Percentiles rank a stretch among this genome's conserved stretches.
phyloP scores from a whole-genome alignment of 2,113 vertebrate species.

The Corythoichthys intestinalis region DNA sequence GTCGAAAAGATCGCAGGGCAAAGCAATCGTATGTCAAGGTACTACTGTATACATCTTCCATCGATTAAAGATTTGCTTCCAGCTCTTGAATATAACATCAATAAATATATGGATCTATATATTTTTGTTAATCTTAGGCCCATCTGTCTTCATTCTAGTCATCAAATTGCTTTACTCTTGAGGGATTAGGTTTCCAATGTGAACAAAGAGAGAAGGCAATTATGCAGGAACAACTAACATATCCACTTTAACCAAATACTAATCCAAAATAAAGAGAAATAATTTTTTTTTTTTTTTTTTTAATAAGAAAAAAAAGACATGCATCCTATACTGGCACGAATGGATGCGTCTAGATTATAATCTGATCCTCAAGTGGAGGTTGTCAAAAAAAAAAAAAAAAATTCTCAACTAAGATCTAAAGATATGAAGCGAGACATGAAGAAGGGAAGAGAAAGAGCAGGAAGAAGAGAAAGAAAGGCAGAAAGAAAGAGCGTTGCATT shows the following conservation, averaged over 20 bases:
- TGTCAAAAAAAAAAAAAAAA: conserved; percentile 68
- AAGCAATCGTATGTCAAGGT: too few relatives aligned
- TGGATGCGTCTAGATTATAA: conserved; percentile 83
- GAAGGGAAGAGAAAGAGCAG: conserved; percentile 65
- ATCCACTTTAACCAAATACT: conserved; percentile 55
- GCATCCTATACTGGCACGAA: conserved; percentile 93
- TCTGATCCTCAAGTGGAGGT: conserved; percentile 87
- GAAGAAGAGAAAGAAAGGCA: conserved; percentile 76
- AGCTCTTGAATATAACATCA: conserved; percentile 7
- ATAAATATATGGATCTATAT: background rate
- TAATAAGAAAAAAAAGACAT: conserved; percentile 75
- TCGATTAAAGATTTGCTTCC: conserved; percentile 14
- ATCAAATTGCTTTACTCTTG: conserved; percentile 83
- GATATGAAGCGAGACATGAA: conserved; percentile 91
- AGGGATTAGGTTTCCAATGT: conserved; percentile 87
- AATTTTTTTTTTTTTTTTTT: conserved; percentile 13
- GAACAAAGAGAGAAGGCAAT: conserved; percentile 98
- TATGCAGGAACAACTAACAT: conserved; percentile 82
- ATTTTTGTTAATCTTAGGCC: background rate
- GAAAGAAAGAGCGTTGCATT: conserved; percentile 94
- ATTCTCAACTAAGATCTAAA: conserved; percentile 89
- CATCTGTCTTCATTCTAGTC: conserved; percentile 25
- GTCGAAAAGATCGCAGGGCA: too few relatives aligned
- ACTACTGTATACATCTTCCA: background rate
- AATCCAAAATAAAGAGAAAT: conserved; percentile 67